Base-by-base conservation (phyloP, 2,113 vertebrate genomes). In the Eurystomus gularis region DNA sequence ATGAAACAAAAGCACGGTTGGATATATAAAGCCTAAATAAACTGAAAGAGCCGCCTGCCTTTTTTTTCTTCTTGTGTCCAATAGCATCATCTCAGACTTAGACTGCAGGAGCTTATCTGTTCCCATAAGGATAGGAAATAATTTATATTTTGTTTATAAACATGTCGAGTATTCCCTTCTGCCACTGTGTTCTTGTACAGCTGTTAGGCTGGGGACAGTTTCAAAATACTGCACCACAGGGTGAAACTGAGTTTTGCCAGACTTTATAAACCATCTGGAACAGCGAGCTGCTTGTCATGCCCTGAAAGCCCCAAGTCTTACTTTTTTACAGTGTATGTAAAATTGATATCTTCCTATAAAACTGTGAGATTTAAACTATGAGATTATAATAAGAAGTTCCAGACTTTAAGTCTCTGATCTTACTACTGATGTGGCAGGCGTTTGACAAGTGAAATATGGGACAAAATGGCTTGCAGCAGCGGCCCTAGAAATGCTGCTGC, bases 201-300 rank as follows among this genome's bases (percentile, higher is more conserved):
- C 95, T 98, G 97, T 94, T 97, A 90, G 76, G 71, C 80, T 94
- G 86, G 91, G 93, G 88, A 95, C 76, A 64, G 76, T 95, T 97
- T 95, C 58, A 77, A 96, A 93, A 97, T 97, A 97, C 86, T 92
- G 68, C 94, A 96, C 96, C 94, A 96, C 46, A 69, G 96, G 95
- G 96, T 97, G 86, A 95, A 96, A 94, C 82, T 58, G 58, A 87
- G 62, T 78, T 46, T 90, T 69, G 82, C 94, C 88, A 95, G 96
- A 90, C 81, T 97, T 96, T 70, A 94, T 54, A 96, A 98, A 83
- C 95, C 97, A 98, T 96, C 97, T 98, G 97, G 97, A 98, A 72
- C 75, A 76, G 62, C 94, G 90, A 96, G 92, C 89, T 95, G 94
- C 62, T 96, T 94, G 96, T 82, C 75, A 46, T 55, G 48, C 58